A percentile compares a stretch with the other conserved stretches of the same genome.
Conservation (phyloP, 2,888 invertebrate genomes). For the Xestia c-nigrum region DNA sequence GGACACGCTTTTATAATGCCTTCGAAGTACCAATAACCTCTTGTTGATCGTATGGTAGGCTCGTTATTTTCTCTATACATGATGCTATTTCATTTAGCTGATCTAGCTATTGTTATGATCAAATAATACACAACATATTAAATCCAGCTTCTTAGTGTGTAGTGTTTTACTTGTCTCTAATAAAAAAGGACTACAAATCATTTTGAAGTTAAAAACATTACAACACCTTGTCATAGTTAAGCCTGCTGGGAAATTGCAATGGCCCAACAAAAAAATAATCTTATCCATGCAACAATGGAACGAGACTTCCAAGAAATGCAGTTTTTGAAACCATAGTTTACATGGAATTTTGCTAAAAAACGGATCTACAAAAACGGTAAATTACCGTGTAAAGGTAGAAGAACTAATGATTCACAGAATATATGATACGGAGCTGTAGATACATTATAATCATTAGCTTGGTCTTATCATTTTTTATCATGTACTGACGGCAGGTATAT, state of each 20-base stretch:
- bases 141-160: neutral
- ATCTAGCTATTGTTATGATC: neutral
- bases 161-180: neutral
- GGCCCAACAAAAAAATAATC: neutral
- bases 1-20: neutral
- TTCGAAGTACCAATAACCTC: neutral
- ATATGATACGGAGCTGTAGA: conserved; percentile 28
- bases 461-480: conserved; percentile 80
- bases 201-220: neutral
- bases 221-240: neutral
- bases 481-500: conserved; percentile 82
- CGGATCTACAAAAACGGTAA: conserved; percentile 35
- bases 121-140: neutral
- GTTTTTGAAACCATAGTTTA: conserved; percentile 4
- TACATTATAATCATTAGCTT: conserved; percentile 78
- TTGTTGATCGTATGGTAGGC: neutral
- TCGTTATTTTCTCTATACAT: neutral
- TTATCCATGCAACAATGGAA: conserved; percentile 1
- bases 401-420: conserved; percentile 43
- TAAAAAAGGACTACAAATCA: neutral
- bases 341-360: neutral
- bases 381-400: conserved; percentile 19
- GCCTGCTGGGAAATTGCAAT: too few relatives aligned
- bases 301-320: neutral
- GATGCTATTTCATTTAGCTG: neutral